phyloP scores from a whole-genome alignment of 2,888 invertebrate genomes.

The Hemistola chrysoprasaria region DNA sequence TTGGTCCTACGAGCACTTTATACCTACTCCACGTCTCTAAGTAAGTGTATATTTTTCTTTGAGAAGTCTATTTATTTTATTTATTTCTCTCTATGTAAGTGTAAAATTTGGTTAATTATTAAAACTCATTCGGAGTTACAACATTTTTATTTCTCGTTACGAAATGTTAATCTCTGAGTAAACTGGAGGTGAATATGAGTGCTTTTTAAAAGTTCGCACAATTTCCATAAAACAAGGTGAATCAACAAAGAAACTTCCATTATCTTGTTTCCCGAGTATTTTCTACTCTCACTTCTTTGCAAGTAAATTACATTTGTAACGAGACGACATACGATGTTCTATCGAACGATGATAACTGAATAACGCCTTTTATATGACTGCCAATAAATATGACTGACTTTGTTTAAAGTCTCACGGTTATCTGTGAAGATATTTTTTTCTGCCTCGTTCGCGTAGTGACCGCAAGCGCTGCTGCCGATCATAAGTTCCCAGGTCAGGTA shows the following conservation, averaged over 20 bases:
- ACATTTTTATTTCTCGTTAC: conserved; percentile 11
- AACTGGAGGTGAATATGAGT: conserved; percentile 26
- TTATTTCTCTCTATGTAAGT: not conserved
- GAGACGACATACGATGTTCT: conserved; percentile 42
- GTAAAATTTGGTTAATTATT: conserved; percentile 6
- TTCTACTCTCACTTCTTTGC: conserved; percentile 41
- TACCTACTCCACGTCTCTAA: conserved; percentile 13
- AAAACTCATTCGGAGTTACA: conserved; percentile 10
- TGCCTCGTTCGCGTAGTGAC: too few relatives aligned
- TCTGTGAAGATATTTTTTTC: too few relatives aligned
- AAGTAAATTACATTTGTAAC: conserved; percentile 51
- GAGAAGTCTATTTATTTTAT: not conserved
- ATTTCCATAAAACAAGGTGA: conserved; percentile 49
- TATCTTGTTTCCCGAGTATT: conserved; percentile 53
- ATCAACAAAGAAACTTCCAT: conserved; percentile 47
- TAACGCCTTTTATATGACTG: conserved; percentile 30
- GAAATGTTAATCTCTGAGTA: conserved; percentile 14
- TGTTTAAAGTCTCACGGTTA: conserved; percentile 23
- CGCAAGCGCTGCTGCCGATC: too few relatives aligned
- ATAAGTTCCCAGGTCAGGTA: too few relatives aligned
- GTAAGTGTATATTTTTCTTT: conserved; percentile 4
- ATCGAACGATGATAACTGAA: conserved; percentile 34
- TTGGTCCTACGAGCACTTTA: too few relatives aligned
- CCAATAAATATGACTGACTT: conserved; percentile 28
- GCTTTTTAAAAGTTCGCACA: conserved; percentile 33